Conservation (phyloP, 2,113 vertebrate species). For the Xiphophorus couchianus region DNA sequence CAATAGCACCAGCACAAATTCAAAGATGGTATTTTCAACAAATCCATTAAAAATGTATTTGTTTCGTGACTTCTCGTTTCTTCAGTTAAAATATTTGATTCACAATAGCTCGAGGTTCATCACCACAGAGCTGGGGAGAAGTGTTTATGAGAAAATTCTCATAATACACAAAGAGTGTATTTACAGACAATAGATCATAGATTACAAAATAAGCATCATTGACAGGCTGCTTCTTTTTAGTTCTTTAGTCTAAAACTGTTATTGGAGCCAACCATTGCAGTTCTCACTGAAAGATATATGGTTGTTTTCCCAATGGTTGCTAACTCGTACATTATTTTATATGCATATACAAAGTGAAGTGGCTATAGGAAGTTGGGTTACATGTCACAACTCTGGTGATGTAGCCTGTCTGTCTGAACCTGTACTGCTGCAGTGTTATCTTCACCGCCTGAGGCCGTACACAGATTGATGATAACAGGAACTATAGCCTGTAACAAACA, state of each 20-base stretch:
- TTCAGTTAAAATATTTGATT: background rate
- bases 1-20: too few species aligned
- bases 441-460: constrained; percentile 19
- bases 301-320: background rate
- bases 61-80: too few species aligned
- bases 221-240: too few species aligned
- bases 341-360: background rate
- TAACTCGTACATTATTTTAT: constrained; percentile 1
- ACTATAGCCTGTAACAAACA: constrained; percentile 25
- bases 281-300: background rate
- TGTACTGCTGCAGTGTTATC: constrained; percentile 35
- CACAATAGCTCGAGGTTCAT: background rate
- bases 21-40: background rate
- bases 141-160: background rate
- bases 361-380: background rate
- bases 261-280: background rate
- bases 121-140: background rate
- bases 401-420: constrained; percentile 28
- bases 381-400: constrained; percentile 10
- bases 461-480: constrained; percentile 44
- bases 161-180: background rate
- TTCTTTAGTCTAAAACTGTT: background rate
- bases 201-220: too few species aligned
- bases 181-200: too few species aligned
- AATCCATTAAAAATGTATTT: background rate